Evolutionary conservation across 2,888 invertebrate genomes (phyloP).

Genomic region (Dicyrtomina minuta): DNA sequence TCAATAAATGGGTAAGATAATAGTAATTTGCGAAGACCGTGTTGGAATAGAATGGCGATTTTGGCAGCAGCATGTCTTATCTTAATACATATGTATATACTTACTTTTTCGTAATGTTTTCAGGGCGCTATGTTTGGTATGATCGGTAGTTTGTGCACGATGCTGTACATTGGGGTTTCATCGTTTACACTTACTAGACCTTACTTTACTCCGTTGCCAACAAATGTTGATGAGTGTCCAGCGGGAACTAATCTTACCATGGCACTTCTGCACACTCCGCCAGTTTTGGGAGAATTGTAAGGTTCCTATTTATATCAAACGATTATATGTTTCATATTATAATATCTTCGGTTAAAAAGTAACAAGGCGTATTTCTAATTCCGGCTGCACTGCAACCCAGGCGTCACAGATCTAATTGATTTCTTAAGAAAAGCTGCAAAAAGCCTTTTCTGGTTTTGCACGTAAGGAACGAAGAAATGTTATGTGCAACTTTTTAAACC

Average conservation of each 20-base stretch:
- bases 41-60: too few species aligned
- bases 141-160: slow-evolving; percentile 40
- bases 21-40: background rate
- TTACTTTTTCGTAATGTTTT: too few species aligned
- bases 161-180: slow-evolving; percentile 45
- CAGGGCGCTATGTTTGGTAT: slow-evolving; percentile 50
- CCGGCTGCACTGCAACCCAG: background rate
- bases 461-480: too few species aligned
- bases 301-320: background rate
- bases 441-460: too few species aligned
- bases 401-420: too few species aligned
- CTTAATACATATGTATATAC: too few species aligned
- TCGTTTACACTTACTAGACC: slow-evolving; percentile 41
- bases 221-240: slow-evolving; percentile 39
- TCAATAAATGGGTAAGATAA: slow-evolving; percentile 42
- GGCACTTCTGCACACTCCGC: background rate
- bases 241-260: slow-evolving; percentile 13
- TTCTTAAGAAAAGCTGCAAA: too few species aligned
- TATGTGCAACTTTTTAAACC: too few species aligned
- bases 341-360: too few species aligned
- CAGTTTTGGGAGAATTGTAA: background rate
- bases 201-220: slow-evolving; percentile 40
- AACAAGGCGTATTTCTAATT: too few species aligned
- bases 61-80: too few species aligned
- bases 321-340: background rate